These are phyloP conservation scores for Batillaria attramentaria DNA, from an alignment of 1,140 invertebrate genomes.

Conservation along the genomic window DNA sequence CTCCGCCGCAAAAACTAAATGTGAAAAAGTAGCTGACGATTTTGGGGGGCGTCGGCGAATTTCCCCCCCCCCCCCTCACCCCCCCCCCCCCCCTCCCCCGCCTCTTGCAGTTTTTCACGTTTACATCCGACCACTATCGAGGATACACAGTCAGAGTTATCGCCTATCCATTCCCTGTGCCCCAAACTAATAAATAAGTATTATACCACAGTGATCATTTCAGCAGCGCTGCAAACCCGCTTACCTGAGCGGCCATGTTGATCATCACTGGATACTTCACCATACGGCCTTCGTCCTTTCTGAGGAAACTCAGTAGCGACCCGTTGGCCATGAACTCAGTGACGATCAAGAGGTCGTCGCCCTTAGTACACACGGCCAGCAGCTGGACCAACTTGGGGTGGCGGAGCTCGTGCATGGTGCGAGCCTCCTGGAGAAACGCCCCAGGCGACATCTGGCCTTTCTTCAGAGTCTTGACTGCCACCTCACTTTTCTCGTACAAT, in stretches of 20 bases:
- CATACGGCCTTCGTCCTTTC: constrained; percentile 78
- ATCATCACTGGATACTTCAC: constrained; percentile 89
- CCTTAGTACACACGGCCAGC: constrained; percentile 97
- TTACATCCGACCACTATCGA: too few relatives aligned
- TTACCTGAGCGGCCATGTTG: constrained; percentile 95
- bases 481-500: constrained; percentile 93
- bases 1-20: too few relatives aligned
- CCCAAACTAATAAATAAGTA: too few relatives aligned
- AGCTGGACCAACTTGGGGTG: constrained; percentile 98
- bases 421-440: constrained; percentile 98
- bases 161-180: too few relatives aligned
- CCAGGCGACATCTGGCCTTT: constrained; percentile 97
- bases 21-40: too few relatives aligned
- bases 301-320: constrained; percentile 84
- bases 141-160: too few relatives aligned
- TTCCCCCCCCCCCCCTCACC: too few relatives aligned
- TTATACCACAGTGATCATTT: too few relatives aligned
- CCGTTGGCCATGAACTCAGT: constrained; percentile 99
- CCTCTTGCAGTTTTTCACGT: too few relatives aligned
- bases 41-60: too few relatives aligned
- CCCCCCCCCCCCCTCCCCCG: too few relatives aligned
- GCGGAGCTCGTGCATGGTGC: constrained; percentile 97
- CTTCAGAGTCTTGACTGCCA: constrained; percentile 95
- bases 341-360: constrained; percentile 99
- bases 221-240: too few relatives aligned